Percentiles rank a stretch among this genome's conserved stretches.
phyloP scores from a whole-genome alignment of 2,113 vertebrate genomes.

The Centropristis striata region DNA sequence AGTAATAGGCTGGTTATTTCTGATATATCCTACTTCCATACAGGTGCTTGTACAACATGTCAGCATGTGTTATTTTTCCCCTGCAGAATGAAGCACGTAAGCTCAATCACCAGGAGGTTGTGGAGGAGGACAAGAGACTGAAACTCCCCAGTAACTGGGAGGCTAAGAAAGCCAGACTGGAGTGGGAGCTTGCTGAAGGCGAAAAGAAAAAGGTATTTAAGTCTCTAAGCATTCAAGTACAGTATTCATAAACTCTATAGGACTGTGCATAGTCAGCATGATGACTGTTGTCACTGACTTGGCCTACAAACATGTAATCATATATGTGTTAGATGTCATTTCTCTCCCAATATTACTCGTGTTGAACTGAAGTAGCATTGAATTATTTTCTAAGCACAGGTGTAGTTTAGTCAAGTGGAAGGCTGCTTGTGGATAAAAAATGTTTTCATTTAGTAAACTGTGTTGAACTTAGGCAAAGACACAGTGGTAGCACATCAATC shows the following conservation, averaged over 20 bases:
- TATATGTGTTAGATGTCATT: not conserved
- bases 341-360: not conserved
- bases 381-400: not conserved
- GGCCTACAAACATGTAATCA: not conserved
- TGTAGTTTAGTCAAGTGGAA: not conserved
- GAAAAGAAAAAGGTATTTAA: slow-evolving; percentile 91
- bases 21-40: not conserved
- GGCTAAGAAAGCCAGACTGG: slow-evolving; percentile 93
- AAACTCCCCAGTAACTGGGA: slow-evolving; percentile 97
- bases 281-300: not conserved
- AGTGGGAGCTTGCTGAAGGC: slow-evolving; percentile 92
- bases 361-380: not conserved
- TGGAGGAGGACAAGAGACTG: slow-evolving; percentile 94
- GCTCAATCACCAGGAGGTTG: slow-evolving; percentile 94
- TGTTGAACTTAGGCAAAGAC: not conserved
- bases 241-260: not conserved
- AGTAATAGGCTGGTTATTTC: not conserved
- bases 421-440: too few species aligned
- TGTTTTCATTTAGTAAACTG: not conserved
- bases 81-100: slow-evolving; percentile 95
- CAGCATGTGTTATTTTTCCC: not conserved
- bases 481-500: not conserved
- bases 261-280: not conserved
- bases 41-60: not conserved
- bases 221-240: too few species aligned